These are phyloP conservation scores for Agriopis marginaria DNA, from an alignment of 2,888 invertebrate genomes.

Conservation along the genomic window DNA sequence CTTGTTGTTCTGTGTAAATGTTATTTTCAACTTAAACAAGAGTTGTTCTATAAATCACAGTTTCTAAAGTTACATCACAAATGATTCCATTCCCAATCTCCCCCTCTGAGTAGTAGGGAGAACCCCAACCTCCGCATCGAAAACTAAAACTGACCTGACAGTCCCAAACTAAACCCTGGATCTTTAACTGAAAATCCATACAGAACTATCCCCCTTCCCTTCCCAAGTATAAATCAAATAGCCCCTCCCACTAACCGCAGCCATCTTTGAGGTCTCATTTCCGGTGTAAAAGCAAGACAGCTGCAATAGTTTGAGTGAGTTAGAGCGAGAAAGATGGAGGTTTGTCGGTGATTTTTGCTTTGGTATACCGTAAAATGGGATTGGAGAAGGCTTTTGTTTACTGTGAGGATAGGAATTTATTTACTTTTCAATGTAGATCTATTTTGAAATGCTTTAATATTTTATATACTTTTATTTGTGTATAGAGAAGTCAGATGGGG, in stretches of 20 bases:
- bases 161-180: constrained; percentile 41
- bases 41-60: no score
- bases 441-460: background rate
- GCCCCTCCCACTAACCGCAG: constrained; percentile 83
- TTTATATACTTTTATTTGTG: no score
- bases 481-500: no score
- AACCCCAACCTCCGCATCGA: background rate
- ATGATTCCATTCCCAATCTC: background rate
- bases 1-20: no score
- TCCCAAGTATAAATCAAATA: constrained; percentile 76
- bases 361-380: constrained; percentile 27
- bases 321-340: constrained; percentile 48
- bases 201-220: constrained; percentile 53
- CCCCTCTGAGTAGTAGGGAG: background rate
- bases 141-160: constrained; percentile 40
- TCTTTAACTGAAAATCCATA: constrained; percentile 50
- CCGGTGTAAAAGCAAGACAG: constrained; percentile 68
- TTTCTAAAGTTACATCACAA: background rate
- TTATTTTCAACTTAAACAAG: no score
- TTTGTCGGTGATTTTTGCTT: constrained; percentile 59
- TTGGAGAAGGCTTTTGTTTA: constrained; percentile 15
- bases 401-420: background rate
- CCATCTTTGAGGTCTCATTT: constrained; percentile 85
- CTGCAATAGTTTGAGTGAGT: constrained; percentile 54
- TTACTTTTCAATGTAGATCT: constrained; percentile 1